These are phyloP conservation scores for Amiota minor DNA, from an alignment of 2,888 invertebrate species.

Conservation along the genomic window DNA sequence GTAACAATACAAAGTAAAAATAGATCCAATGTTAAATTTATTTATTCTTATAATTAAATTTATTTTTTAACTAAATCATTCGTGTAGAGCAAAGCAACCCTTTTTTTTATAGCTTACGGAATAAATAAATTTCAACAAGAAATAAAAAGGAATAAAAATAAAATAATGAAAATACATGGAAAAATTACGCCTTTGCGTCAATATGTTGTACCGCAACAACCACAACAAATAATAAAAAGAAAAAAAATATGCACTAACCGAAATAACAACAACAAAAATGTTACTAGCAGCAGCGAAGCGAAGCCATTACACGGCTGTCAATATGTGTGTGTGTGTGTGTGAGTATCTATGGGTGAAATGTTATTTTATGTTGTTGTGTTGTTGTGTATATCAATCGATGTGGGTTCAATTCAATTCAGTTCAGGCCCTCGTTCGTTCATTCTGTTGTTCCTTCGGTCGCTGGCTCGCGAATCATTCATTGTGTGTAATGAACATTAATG, in stretches of 20 bases:
- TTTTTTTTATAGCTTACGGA: slow-evolving; percentile 35
- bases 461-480: slow-evolving; percentile 35
- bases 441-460: slow-evolving; percentile 30
- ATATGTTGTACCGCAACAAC: slow-evolving; percentile 16
- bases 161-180: not conserved
- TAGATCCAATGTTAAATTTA: slow-evolving; percentile 31
- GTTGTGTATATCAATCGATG: slow-evolving; percentile 61
- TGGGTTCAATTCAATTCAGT: slow-evolving; percentile 49
- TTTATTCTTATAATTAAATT: slow-evolving; percentile 64
- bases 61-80: slow-evolving; percentile 41
- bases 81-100: slow-evolving; percentile 48
- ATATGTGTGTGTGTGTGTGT: not conserved
- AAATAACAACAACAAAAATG: slow-evolving; percentile 45
- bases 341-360: too few species aligned
- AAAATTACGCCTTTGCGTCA: slow-evolving; percentile 21
- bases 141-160: not conserved
- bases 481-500: slow-evolving; percentile 67
- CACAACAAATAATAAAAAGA: slow-evolving; percentile 14
- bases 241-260: not conserved
- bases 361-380: too few species aligned
- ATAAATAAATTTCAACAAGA: slow-evolving; percentile 39
- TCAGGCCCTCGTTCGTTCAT: too few species aligned
- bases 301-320: slow-evolving; percentile 36
- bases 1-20: slow-evolving; percentile 15
- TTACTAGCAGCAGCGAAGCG: slow-evolving; percentile 58